Conservation (phyloP, 2,888 invertebrate genomes). For the Sceliomorpha sp. region DNA sequence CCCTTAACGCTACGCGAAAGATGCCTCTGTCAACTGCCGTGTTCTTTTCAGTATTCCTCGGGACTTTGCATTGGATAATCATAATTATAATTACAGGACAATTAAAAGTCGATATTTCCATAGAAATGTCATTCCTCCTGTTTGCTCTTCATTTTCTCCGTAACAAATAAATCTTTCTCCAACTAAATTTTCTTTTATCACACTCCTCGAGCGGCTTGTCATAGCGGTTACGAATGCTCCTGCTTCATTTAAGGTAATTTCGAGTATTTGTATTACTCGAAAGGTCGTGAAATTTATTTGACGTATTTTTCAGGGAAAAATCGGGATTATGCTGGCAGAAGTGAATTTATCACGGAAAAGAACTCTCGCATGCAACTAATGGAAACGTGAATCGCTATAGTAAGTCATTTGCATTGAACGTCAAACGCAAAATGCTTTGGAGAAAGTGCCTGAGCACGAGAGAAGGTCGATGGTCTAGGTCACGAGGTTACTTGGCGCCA, state of each 20-base stretch:
- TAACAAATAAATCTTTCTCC: background rate
- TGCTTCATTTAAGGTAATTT: background rate
- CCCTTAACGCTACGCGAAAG: too few relatives aligned
- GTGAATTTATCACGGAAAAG: conserved; percentile 12
- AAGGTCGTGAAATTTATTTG: conserved; percentile 3
- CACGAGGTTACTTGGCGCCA: conserved; percentile 32
- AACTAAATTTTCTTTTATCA: background rate
- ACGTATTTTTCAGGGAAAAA: conserved; percentile 1
- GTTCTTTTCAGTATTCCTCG: too few relatives aligned
- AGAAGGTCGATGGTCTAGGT: conserved; percentile 20
- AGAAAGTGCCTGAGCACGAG: conserved; percentile 41
- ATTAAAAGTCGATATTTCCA: too few relatives aligned
- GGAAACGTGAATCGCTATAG: conserved; percentile 71
- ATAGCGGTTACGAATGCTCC: background rate
- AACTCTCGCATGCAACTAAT: conserved; percentile 60
- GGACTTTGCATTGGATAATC: too few relatives aligned
- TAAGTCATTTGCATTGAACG: conserved; percentile 67
- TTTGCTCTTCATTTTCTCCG: too few relatives aligned
- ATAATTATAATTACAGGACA: too few relatives aligned
- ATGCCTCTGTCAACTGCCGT: too few relatives aligned
- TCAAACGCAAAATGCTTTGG: conserved; percentile 56
- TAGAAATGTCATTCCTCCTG: too few relatives aligned
- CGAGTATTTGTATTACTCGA: background rate
- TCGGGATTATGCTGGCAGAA: background rate
- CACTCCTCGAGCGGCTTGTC: background rate